phyloP scores from a whole-genome alignment of 2,888 invertebrate species.

The Aporophyla lueneburgensis region DNA sequence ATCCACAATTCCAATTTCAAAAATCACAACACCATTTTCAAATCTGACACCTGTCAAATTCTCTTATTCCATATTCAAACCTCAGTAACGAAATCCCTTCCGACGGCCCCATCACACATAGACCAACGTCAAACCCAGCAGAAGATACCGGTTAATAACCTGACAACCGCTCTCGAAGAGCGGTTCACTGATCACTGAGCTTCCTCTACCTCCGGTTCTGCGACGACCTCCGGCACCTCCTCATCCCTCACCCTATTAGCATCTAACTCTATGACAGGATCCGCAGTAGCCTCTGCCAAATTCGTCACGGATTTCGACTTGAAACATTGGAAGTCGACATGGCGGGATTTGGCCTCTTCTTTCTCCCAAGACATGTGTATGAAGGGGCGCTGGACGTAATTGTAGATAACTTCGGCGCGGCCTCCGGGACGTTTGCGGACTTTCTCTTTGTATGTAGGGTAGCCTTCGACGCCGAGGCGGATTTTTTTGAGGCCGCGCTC shows the following conservation, averaged over 20 bases:
- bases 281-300: constrained; percentile 98
- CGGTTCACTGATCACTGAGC: constrained; percentile 66
- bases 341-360: constrained; percentile 99
- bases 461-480: constrained; percentile 99
- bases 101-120: constrained; percentile 24
- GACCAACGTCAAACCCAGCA: constrained; percentile 69
- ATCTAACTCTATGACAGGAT: constrained; percentile 94
- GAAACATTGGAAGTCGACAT: constrained; percentile 99
- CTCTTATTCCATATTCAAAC: constrained; percentile 15
- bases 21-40: constrained; percentile 13
- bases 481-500: constrained; percentile 99
- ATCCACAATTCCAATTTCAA: background rate
- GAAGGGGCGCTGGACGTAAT: constrained; percentile 99
- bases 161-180: constrained; percentile 70
- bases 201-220: constrained; percentile 71
- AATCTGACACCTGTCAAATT: constrained; percentile 10
- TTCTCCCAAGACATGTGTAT: constrained; percentile 99
- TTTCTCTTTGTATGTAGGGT: constrained; percentile 99
- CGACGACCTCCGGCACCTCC: constrained; percentile 73
- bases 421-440: constrained; percentile 98
- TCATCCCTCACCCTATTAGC: constrained; percentile 82
- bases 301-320: constrained; percentile 99
- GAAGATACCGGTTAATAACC: constrained; percentile 70
- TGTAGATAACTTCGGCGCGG: constrained; percentile 98
- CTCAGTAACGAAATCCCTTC: background rate